Conservation (phyloP, 2,797 vertebrate genomes). For the Tachyglossus aculeatus region DNA sequence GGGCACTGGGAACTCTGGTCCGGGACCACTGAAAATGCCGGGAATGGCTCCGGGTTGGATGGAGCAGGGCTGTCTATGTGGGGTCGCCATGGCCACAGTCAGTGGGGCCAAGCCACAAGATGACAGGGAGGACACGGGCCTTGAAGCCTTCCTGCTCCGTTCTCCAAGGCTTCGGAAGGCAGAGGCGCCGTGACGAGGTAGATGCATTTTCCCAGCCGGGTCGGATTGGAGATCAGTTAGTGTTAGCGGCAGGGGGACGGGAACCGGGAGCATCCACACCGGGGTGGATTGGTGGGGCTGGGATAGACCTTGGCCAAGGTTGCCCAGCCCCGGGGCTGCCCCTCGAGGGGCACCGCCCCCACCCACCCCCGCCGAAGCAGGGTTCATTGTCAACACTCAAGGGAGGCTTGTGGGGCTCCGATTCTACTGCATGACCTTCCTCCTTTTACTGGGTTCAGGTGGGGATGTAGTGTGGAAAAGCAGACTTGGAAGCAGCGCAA, state of each 20-base stretch:
- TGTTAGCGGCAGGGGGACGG: not conserved
- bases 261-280: too few relatives aligned
- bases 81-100: too few relatives aligned
- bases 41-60: too few relatives aligned
- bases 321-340: not conserved
- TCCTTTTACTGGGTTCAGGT: slow-evolving; percentile 71
- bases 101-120: too few relatives aligned
- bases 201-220: not conserved
- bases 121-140: too few relatives aligned
- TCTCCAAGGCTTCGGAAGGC: not conserved
- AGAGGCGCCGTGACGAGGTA: not conserved
- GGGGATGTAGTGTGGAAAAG: slow-evolving; percentile 73
- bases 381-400: slow-evolving; percentile 68
- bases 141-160: too few relatives aligned
- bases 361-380: slow-evolving; percentile 67
- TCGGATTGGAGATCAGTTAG: not conserved
- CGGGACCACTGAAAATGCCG: too few relatives aligned
- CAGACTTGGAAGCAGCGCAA: slow-evolving; percentile 71
- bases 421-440: slow-evolving; percentile 71
- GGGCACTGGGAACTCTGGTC: too few relatives aligned
- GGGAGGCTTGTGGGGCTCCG: slow-evolving; percentile 60
- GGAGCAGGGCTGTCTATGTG: too few relatives aligned
- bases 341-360: slow-evolving; percentile 3
- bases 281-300: too few relatives aligned
- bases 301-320: not conserved